Evolutionary conservation across 2,797 vertebrate genomes (phyloP), one percentile per base, ranked within the genome.

Genomic region (Chelidonichthys spinosus): DNA sequence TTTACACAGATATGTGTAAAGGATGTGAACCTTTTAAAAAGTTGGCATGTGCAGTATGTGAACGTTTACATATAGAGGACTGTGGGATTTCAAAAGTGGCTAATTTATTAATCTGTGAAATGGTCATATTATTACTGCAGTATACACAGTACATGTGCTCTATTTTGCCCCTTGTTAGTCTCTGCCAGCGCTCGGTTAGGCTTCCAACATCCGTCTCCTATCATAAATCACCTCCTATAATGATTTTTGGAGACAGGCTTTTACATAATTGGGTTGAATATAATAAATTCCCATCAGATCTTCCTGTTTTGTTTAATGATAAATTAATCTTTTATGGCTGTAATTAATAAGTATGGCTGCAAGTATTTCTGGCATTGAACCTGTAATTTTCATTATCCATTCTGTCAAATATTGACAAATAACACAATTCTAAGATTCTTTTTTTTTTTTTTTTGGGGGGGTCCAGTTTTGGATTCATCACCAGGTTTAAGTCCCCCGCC

Each of bases 51-150:
- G 18, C 14, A 40, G 10, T n/a, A 13, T 15, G 63, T 42, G 33
- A 62, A 63, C 3, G 50, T 37, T 62, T 11, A 36, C 15, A 9
- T 69, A 3, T 9, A 42, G 18, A 50, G 6, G 1, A 52, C 4
- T 13, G 2, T 17, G n/a, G 25, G 25, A 43, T 43, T 42, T 25
- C 1, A 35, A 11, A 63, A 3, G 2, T 54, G 4, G 3, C 40
- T 56, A 14, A 35, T 50, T 2, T 33, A 47, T 18, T 47, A 7
- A 47, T 18, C 37, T 63, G 52, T 63, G 13, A 70, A 58, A 70
- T 11, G 5, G 13, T 32, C 13, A 44, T 37, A 17, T 32, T 36
- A 1, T 32, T 11, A 9, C n/a, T 53, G 35, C 40, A n/a, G 54
- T 40, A n/a, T 14, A 5, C 7, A n/a, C n/a, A n/a, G 6, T 17